Conservation (phyloP, 1,140 invertebrate genomes). For the silkworm (Bombyx mori) region DNA sequence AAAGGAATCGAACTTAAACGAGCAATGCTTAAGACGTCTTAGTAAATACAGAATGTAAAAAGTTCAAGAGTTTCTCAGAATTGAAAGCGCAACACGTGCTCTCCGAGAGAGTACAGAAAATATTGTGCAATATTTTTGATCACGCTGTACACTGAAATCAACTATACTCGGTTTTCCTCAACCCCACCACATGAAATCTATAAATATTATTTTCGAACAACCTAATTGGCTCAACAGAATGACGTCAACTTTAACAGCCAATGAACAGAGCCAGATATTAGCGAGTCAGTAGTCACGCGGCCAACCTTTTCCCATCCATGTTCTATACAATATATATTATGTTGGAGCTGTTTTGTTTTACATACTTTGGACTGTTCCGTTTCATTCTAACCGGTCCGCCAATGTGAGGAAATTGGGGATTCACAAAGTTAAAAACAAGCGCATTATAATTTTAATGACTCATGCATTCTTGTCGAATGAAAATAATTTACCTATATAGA, state of each 20-base stretch:
- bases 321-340: constrained; percentile 17
- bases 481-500: background rate
- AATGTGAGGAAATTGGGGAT: constrained; percentile 14
- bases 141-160: constrained; percentile 9
- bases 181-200: constrained; percentile 55
- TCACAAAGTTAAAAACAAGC: constrained; percentile 17
- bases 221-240: constrained; percentile 39
- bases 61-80: background rate
- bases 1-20: no score
- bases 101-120: constrained; percentile 38
- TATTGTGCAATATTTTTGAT: constrained; percentile 51
- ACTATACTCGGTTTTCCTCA: constrained; percentile 47
- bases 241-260: constrained; percentile 51
- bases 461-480: constrained; percentile 7
- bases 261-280: constrained; percentile 17
- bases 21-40: no score
- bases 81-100: constrained; percentile 14
- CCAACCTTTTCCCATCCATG: constrained; percentile 14
- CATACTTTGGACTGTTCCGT: background rate
- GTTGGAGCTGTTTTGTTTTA: constrained; percentile 1
- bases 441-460: constrained; percentile 19
- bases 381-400: background rate
- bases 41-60: no score
- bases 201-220: constrained; percentile 40
- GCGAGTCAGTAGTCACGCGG: constrained; percentile 45